Percentiles rank a stretch among this genome's conserved stretches.
phyloP scores from a whole-genome alignment of 2,113 vertebrate species.

The Colaptes auratus region DNA sequence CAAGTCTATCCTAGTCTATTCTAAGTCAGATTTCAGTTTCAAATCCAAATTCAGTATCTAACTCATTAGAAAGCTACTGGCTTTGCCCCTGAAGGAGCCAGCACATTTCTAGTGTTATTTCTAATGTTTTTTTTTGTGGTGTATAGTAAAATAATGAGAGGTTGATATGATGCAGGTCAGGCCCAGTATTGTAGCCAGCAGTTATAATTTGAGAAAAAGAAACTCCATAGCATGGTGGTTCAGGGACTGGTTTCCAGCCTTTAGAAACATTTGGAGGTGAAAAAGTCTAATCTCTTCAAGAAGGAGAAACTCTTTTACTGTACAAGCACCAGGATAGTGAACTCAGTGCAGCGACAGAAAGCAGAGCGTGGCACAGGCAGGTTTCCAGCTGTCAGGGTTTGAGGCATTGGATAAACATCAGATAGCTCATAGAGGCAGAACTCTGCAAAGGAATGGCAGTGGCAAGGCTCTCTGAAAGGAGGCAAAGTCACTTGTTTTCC shows the following conservation, averaged over 20 bases:
- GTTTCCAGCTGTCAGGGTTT: not conserved
- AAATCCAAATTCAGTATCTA: no score
- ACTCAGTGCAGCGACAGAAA: accelerated
- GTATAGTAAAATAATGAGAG: not conserved
- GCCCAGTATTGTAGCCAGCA: not conserved
- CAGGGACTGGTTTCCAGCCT: not conserved
- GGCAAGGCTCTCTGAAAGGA: not conserved
- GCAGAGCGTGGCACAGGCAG: accelerated
- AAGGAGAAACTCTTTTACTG: not conserved
- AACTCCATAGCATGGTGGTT: accelerated
- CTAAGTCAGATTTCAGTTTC: no score
- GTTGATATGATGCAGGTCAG: not conserved
- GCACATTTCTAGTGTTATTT: not conserved
- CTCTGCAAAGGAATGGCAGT: not conserved
- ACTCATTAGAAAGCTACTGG: not conserved
- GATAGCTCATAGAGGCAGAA: not conserved
- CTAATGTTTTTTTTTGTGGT: not conserved
- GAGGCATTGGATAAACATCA: not conserved
- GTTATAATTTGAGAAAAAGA: not conserved
- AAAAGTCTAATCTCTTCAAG: not conserved
- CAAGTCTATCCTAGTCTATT: no score
- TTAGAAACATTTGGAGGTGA: not conserved
- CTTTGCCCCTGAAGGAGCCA: not conserved
- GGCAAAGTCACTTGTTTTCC: not conserved
- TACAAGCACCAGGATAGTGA: not conserved